These are phyloP conservation scores for Drosophila kokeensis DNA, from an alignment of 2,888 invertebrate genomes.

Conservation along the genomic window DNA sequence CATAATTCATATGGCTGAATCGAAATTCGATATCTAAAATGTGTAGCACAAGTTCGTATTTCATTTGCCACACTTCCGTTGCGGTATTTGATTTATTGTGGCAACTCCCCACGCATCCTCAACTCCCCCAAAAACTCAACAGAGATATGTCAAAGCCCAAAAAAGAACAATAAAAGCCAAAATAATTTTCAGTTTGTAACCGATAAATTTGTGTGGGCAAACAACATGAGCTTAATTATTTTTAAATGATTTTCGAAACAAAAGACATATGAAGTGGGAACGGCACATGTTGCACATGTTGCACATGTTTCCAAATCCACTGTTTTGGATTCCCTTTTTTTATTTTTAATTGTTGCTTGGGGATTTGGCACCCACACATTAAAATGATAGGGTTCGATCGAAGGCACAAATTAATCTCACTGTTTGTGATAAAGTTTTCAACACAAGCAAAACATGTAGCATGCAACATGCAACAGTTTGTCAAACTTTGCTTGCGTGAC, in stretches of 20 bases:
- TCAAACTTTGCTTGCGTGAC: constrained; percentile 61
- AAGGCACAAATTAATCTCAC: constrained; percentile 55
- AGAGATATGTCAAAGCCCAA: constrained; percentile 29
- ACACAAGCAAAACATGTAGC: constrained; percentile 45
- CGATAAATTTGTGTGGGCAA: constrained; percentile 17
- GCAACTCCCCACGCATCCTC: constrained; percentile 42
- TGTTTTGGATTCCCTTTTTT: constrained; percentile 37
- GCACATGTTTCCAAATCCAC: constrained; percentile 34
- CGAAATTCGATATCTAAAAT: constrained; percentile 45
- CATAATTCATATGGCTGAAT: constrained; percentile 9
- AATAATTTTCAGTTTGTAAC: constrained; percentile 13
- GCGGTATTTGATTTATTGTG: constrained; percentile 52
- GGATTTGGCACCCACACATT: constrained; percentile 27
- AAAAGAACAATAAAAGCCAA: constrained; percentile 25
- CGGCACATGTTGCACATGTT: constrained; percentile 16
- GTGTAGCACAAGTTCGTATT: constrained; percentile 43
- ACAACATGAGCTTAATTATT: constrained; percentile 73
- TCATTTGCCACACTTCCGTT: constrained; percentile 50
- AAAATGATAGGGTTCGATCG: constrained; percentile 8
- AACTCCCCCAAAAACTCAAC: background rate
- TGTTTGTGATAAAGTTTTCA: constrained; percentile 75
- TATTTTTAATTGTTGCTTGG: background rate
- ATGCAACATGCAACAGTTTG: constrained; percentile 44
- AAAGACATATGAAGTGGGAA: constrained; percentile 38
- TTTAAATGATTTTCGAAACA: constrained; percentile 70